Evolutionary conservation across 1,140 invertebrate genomes (phyloP), one percentile per base, ranked within the genome.

Genomic region (Drosophila obscura): DNA sequence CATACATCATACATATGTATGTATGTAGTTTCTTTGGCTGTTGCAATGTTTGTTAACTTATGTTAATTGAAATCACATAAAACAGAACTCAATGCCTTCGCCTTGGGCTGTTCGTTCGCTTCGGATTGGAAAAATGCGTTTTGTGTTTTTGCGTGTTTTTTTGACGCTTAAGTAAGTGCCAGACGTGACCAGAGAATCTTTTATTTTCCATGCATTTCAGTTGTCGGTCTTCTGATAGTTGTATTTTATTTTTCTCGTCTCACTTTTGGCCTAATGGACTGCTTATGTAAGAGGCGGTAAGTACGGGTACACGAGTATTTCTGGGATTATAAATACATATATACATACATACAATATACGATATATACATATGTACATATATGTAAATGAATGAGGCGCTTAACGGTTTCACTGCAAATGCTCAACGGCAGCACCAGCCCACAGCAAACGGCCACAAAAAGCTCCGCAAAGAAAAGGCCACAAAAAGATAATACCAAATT

Each of bases 161-260:
- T 56, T 50, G 50, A 24, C 43, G 45, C 22, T 64, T 1, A 13
- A 13, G 35, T 5, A 13, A 39, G 35, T 24, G 15, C 19, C 26
- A 43, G 41, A 74, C 72, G 53, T 74, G 72, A 64, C 43, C 58
- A 44, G 44, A 74, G 71, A 74, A 74, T 53, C 71, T 49, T 57
- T 64, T 46, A n/a, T 35, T 59, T 62, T 62, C 52, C 56, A 57
- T 19, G 19, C 39, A 6, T 13, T 53, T 31, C 24, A 7, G 22
- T 5, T 35, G 28, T 35, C 28, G 53, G 7, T 41, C 45, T 28
- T 31, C 31, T 8, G 31, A 19, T 56, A 31, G 35, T 19, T 43
- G 35, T 19, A 28, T 41, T 41, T 13, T 11, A 22, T 16, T 28
- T 45, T 13, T 57, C 26, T 46, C 35, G 35, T 39, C 11, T 57